Percentiles rank a stretch among this genome's conserved stretches.
Conservation (phyloP, 2,113 vertebrate species). For the Zootoca vivipara region DNA sequence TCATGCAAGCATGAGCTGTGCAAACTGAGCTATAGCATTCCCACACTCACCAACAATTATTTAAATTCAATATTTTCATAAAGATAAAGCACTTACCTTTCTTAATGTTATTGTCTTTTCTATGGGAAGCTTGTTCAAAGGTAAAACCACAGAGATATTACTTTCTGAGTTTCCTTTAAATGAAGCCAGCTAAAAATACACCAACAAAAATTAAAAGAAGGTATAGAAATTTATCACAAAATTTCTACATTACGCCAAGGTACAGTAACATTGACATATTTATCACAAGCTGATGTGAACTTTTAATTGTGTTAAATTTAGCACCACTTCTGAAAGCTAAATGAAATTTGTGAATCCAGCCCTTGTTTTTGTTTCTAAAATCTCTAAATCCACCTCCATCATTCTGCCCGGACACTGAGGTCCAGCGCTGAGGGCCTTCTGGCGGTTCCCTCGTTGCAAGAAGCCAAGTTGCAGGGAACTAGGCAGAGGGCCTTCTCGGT, state of each 20-base stretch:
- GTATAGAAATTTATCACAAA: not conserved
- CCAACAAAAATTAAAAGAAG: not conserved
- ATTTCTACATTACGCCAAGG: not conserved
- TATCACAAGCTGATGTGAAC: not conserved
- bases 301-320: not conserved
- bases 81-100: constrained; percentile 67
- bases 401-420: too few relatives aligned
- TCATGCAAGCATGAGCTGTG: not conserved
- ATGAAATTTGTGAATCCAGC: not conserved
- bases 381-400: not conserved
- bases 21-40: not conserved
- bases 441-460: too few relatives aligned
- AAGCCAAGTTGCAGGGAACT: too few relatives aligned
- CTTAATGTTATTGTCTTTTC: constrained; percentile 63
- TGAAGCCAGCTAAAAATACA: constrained; percentile 40
- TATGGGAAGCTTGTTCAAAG: constrained; percentile 63
- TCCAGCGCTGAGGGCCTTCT: too few relatives aligned
- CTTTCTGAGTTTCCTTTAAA: constrained; percentile 16
- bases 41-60: not conserved
- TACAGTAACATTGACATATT: not conserved
- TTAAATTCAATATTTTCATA: not conserved
- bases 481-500: too few relatives aligned
- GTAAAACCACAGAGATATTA: constrained; percentile 40
- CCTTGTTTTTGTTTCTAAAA: not conserved
- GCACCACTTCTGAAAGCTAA: not conserved